Percentiles rank a stretch among this genome's conserved stretches.
Conservation (phyloP, 2,113 vertebrate genomes). For the Falco punctatus region DNA sequence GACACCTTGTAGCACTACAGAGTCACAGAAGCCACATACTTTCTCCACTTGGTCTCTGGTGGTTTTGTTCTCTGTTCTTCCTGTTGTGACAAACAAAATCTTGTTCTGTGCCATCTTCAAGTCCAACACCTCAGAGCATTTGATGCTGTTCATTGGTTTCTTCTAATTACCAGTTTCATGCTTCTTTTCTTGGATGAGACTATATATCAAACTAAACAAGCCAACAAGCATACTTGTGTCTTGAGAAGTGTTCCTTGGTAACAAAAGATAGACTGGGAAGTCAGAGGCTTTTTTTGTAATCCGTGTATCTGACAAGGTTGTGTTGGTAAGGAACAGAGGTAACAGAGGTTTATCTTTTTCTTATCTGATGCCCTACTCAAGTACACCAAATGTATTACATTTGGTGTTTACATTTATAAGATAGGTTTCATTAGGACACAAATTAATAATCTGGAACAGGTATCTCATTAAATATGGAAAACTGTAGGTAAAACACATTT, state of each 20-base stretch:
- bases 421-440: neutral
- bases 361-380: neutral
- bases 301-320: neutral
- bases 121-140: neutral
- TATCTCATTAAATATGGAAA: neutral
- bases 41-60: neutral
- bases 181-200: neutral
- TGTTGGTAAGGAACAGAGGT: neutral
- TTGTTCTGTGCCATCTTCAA: neutral
- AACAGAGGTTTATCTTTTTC: neutral
- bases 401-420: neutral
- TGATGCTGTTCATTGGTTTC: neutral
- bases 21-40: neutral
- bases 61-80: neutral
- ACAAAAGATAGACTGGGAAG: neutral
- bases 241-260: neutral
- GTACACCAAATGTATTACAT: neutral
- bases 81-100: neutral
- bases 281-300: neutral
- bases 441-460: neutral
- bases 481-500: neutral
- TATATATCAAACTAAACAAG: neutral
- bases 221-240: neutral
- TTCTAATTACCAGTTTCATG: neutral
- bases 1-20: neutral